These are phyloP conservation scores for Atractosteus spatula DNA, from an alignment of 2,113 vertebrate genomes.

Conservation along the genomic window DNA sequence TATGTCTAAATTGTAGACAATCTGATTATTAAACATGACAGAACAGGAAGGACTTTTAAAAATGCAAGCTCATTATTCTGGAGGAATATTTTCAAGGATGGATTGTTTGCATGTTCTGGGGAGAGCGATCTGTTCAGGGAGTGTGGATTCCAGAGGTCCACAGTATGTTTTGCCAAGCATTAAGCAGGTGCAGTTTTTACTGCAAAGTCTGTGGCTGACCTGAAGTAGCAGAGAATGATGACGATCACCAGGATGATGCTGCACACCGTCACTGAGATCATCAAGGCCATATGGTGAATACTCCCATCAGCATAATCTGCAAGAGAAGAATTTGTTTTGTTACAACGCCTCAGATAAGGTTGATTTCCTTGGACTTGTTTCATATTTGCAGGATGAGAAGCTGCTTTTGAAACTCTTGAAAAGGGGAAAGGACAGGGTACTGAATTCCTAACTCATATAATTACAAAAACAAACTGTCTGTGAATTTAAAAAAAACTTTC, in stretches of 20 bases:
- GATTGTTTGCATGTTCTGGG: too few relatives aligned
- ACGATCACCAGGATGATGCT: constrained; percentile 80
- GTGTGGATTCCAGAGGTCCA: background rate
- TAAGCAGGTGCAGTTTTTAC: background rate
- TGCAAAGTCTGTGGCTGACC: constrained; percentile 61
- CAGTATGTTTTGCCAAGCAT: background rate
- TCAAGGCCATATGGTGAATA: constrained; percentile 83
- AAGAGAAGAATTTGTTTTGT: background rate
- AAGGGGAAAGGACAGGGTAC: background rate
- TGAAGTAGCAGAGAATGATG: constrained; percentile 90
- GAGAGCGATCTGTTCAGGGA: too few relatives aligned
- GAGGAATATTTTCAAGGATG: too few relatives aligned
- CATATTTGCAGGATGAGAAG: background rate
- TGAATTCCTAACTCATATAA: background rate
- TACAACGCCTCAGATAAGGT: background rate
- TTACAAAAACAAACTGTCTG: background rate
- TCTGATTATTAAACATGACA: too few relatives aligned
- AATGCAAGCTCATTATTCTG: too few relatives aligned
- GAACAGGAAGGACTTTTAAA: too few relatives aligned
- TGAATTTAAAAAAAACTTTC: background rate
- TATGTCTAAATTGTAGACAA: too few relatives aligned
- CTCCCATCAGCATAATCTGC: constrained; percentile 82
- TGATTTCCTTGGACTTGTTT: background rate
- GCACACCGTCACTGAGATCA: constrained; percentile 85
- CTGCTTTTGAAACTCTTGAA: background rate